These are phyloP conservation scores for Eupithecia vulgata DNA, from an alignment of 2,888 invertebrate species.

Conservation along the genomic window DNA sequence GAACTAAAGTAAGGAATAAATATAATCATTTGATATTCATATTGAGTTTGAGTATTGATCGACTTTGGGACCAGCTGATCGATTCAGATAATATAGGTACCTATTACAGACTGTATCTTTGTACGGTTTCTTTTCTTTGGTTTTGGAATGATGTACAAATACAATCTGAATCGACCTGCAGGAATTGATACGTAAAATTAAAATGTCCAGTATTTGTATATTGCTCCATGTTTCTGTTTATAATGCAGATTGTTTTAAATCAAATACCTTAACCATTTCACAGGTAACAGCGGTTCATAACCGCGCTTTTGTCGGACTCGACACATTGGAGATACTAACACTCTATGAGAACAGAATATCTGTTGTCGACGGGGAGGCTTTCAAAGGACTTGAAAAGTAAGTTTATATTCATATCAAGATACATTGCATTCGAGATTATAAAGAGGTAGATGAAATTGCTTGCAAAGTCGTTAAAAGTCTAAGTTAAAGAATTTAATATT, in stretches of 20 bases:
- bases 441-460: not conserved
- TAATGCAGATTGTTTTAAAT: not conserved
- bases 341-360: conserved; percentile 94
- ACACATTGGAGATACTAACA: conserved; percentile 93
- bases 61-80: too few species aligned
- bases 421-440: not conserved
- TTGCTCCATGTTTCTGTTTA: not conserved
- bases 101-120: too few species aligned
- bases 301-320: conserved; percentile 93
- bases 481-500: not conserved
- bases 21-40: too few species aligned
- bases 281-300: conserved; percentile 90
- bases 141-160: too few species aligned
- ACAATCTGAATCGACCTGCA: too few species aligned
- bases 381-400: conserved; percentile 94
- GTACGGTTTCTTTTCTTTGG: too few species aligned
- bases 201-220: too few species aligned
- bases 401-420: conserved; percentile 52
- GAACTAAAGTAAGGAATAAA: too few species aligned
- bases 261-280: conserved; percentile 29
- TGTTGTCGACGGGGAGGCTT: conserved; percentile 91
- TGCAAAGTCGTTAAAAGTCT: not conserved
- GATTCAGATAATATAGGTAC: too few species aligned
- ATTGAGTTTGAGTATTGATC: too few species aligned
- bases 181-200: too few species aligned